phyloP scores from a whole-genome alignment of 2,113 vertebrate genomes.

The Mus spicilegus region DNA sequence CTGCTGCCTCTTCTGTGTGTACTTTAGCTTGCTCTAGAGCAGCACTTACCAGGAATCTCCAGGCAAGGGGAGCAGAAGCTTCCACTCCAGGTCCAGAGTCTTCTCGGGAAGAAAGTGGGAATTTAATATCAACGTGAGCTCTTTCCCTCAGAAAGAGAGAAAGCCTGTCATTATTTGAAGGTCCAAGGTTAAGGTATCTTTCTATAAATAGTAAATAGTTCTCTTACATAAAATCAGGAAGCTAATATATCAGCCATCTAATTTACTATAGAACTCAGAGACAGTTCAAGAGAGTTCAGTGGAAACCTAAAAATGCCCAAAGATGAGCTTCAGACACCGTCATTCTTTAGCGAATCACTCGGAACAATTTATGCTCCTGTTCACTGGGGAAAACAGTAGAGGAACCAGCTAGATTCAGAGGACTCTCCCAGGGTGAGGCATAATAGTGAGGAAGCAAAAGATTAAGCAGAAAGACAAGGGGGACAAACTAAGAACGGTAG shows the following conservation, averaged over 20 bases:
- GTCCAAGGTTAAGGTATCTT: background rate
- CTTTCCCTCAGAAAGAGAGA: background rate
- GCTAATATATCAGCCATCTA: background rate
- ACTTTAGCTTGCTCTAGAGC: background rate
- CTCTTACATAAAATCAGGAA: slow-evolving; percentile 18
- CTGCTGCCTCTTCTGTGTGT: rapidly evolving
- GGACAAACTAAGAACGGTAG: background rate
- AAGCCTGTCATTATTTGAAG: background rate
- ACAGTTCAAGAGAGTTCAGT: background rate
- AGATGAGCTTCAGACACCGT: background rate
- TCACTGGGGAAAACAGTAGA: background rate
- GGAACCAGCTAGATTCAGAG: background rate
- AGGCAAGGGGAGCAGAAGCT: background rate
- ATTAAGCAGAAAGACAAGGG: background rate
- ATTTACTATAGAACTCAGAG: background rate
- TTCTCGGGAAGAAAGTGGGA: background rate
- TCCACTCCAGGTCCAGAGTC: background rate
- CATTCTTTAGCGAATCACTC: background rate
- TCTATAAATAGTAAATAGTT: background rate
- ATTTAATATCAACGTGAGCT: background rate
- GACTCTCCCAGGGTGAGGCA: background rate
- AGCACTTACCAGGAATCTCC: background rate
- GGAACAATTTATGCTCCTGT: background rate
- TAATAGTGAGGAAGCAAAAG: background rate
- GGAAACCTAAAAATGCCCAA: background rate